These are phyloP conservation scores for Vanessa cardui DNA, from an alignment of 2,888 invertebrate species.

Conservation along the genomic window DNA sequence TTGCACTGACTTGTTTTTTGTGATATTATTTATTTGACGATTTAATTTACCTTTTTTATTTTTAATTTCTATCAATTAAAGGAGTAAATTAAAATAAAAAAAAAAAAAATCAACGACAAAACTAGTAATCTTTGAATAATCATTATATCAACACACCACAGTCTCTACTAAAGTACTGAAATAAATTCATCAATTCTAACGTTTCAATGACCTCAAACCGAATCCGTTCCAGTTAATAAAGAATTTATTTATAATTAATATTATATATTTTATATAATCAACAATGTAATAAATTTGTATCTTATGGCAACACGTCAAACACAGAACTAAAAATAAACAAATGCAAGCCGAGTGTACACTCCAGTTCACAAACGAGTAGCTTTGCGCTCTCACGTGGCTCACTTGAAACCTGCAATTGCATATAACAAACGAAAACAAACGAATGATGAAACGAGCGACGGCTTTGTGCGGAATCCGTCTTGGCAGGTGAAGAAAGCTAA, in stretches of 20 bases:
- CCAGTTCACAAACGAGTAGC: constrained; percentile 66
- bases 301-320: constrained; percentile 3
- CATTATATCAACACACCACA: too few species aligned
- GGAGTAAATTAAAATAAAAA: too few species aligned
- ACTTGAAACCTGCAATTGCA: constrained; percentile 79
- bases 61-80: too few species aligned
- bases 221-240: too few species aligned
- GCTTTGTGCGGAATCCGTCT: constrained; percentile 76
- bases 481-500: constrained; percentile 79
- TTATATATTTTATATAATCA: background rate
- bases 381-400: constrained; percentile 61
- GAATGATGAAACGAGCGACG: constrained; percentile 71
- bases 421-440: constrained; percentile 78
- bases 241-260: background rate
- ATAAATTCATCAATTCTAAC: too few species aligned
- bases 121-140: too few species aligned
- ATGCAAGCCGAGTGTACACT: constrained; percentile 31
- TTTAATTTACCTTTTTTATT: too few species aligned
- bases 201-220: too few species aligned
- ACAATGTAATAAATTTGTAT: background rate
- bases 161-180: too few species aligned
- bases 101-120: too few species aligned
- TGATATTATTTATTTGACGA: too few species aligned
- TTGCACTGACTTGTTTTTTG: too few species aligned
- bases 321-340: constrained; percentile 20